Evolutionary conservation across 2,888 invertebrate genomes (phyloP).

Genomic region (Maniola hyperantus): DNA sequence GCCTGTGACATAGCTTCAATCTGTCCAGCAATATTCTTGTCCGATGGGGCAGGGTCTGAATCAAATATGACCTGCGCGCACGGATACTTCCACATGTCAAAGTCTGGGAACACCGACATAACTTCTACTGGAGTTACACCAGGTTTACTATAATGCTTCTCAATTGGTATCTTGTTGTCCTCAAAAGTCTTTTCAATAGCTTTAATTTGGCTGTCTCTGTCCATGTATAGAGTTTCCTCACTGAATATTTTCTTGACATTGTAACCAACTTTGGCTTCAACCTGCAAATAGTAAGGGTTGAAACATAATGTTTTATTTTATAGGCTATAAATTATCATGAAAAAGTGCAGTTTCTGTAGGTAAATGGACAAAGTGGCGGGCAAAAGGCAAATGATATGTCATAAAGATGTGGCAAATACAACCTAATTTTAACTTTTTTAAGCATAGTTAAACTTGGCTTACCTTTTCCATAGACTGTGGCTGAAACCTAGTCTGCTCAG

Average conservation of each 20-base stretch:
- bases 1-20: slow-evolving; percentile 99
- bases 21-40: slow-evolving; percentile 92
- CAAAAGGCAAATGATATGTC: too few species aligned
- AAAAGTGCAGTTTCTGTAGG: too few species aligned
- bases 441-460: background rate
- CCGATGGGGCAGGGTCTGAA: slow-evolving; percentile 97
- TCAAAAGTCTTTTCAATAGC: slow-evolving; percentile 99
- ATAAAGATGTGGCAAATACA: too few species aligned
- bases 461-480: slow-evolving; percentile 97
- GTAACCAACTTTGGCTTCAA: slow-evolving; percentile 99
- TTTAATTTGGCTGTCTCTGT: slow-evolving; percentile 97
- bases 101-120: slow-evolving; percentile 96
- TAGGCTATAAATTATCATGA: too few species aligned
- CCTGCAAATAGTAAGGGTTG: slow-evolving; percentile 61
- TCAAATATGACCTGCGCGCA: slow-evolving; percentile 99
- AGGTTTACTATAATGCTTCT: slow-evolving; percentile 98
- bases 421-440: background rate
- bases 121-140: slow-evolving; percentile 94
- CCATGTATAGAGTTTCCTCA: slow-evolving; percentile 97
- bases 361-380: too few species aligned
- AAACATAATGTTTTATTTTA: background rate
- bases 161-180: slow-evolving; percentile 92
- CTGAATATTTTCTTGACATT: slow-evolving; percentile 97
- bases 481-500: slow-evolving; percentile 98
- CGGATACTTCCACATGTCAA: slow-evolving; percentile 98